A percentile compares a stretch with the other conserved stretches of the same genome.
Evolutionary conservation across 2,888 invertebrate species (phyloP).

Genomic region (Latrodectus elegans): DNA sequence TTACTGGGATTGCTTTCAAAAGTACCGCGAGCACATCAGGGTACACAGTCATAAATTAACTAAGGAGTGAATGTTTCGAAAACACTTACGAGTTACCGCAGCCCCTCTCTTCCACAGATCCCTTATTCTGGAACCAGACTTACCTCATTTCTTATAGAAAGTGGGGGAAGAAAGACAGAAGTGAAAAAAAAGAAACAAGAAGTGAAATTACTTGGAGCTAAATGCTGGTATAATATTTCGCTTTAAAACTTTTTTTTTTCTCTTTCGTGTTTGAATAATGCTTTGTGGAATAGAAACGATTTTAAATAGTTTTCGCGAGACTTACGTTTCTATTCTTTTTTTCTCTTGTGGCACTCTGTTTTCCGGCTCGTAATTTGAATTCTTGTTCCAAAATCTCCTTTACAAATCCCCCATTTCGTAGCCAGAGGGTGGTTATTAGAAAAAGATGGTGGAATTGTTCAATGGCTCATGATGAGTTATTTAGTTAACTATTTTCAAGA

Average conservation of each 20-base stretch:
- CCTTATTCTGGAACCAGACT: not conserved
- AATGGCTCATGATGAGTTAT: too few relatives aligned
- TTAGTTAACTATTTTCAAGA: too few relatives aligned
- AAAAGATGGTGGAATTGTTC: too few relatives aligned
- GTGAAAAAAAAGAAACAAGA: not conserved
- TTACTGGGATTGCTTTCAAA: conserved; percentile 5
- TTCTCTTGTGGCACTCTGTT: too few relatives aligned
- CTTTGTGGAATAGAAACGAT: not conserved
- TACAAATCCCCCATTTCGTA: not conserved
- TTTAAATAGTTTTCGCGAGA: conserved; percentile 6
- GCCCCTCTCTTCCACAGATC: not conserved
- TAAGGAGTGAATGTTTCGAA: not conserved
- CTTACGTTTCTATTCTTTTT: too few relatives aligned
- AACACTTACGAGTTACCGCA: not conserved
- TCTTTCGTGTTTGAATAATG: conserved; percentile 7
- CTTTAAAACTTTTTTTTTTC: conserved; percentile 10
- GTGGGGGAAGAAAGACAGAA: too few relatives aligned
- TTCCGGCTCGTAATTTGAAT: too few relatives aligned
- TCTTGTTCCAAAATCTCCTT: not conserved
- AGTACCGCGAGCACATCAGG: conserved; percentile 1
- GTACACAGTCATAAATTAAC: conserved; percentile 14
- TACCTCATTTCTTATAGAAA: not conserved
- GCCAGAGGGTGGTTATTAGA: not conserved
- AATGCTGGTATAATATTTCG: conserved; percentile 24
- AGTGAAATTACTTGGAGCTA: conserved; percentile 22